Evolutionary conservation across 92 coral and sea anemone genomes (phyloP), one percentile per base, ranked within the genome.

Genomic region (Galaxea fascicularis): DNA sequence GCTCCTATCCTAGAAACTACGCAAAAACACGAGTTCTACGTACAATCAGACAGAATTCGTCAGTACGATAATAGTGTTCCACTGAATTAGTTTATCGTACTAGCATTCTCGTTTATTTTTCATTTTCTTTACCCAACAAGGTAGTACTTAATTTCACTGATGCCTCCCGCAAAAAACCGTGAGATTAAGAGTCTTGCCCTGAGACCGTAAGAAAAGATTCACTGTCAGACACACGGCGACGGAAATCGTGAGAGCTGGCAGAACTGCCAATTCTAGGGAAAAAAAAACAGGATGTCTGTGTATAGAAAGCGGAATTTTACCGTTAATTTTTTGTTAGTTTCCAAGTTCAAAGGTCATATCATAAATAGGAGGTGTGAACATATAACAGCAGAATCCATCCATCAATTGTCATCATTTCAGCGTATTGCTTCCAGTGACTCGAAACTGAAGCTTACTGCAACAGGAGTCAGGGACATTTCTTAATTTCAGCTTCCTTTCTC

Each of bases 261-360:
- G 14, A 20, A 24, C 30, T 24, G 45, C 70, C 31, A 70, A 70
- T 70, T 70, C 74, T 70, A 31, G 74, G 74, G 17, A 31, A 70
- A 70, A 39, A 70, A 70, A 70, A 70, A 69, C 74, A 70, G 74
- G 74, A 70, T 70, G 74, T 70, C 24, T 65, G 18, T 65, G 74
- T 31, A 39, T 70, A 70, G 74, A 31, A 24, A 70, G 74, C 74
- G 74, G 45, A 44, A 66, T 31, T 66, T 66, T 66, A 66, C 73
- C 53, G 74, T 1, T 22, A 70, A 70, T 31, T 70, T 70, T 70
- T 65, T 66, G 31, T 70, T 52, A 0, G 74, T 70, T 70, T 70
- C 51, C 74, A 70, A 70, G 74, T 70, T 70, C 52, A 70, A 70
- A 31, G 31, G 35, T 70, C 31, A 15, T 70, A 13, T 41, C 74